A percentile compares a stretch with the other conserved stretches of the same genome.
Evolutionary conservation across 1,140 invertebrate genomes (phyloP).

Genomic region (Tyrophagus putrescentiae): DNA sequence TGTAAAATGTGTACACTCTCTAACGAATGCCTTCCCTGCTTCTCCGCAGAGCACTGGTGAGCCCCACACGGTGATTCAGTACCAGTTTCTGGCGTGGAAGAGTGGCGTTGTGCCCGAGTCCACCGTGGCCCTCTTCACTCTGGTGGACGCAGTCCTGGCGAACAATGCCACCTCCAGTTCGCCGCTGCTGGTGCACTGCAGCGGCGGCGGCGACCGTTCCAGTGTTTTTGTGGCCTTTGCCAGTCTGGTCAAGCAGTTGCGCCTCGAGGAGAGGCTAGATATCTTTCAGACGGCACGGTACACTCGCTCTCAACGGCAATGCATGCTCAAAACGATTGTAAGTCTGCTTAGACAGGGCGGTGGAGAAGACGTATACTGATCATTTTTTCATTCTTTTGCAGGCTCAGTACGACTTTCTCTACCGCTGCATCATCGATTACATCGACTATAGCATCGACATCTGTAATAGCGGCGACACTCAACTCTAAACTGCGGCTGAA

Average conservation of each 20-base stretch:
- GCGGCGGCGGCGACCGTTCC: slow-evolving; percentile 64
- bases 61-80: slow-evolving; percentile 22
- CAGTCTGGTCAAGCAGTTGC: slow-evolving; percentile 63
- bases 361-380: not conserved
- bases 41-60: too few relatives aligned
- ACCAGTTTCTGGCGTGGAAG: slow-evolving; percentile 21
- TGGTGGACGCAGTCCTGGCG: slow-evolving; percentile 25
- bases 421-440: slow-evolving; percentile 74
- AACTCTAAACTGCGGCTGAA: slow-evolving; percentile 23
- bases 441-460: slow-evolving; percentile 45
- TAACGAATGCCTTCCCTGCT: slow-evolving; percentile 11
- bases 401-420: slow-evolving; percentile 79
- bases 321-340: slow-evolving; percentile 49
- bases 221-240: slow-evolving; percentile 73
- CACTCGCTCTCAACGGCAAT: slow-evolving; percentile 60
- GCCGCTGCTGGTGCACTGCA: slow-evolving; percentile 31
- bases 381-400: slow-evolving; percentile 37
- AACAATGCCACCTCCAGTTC: slow-evolving; percentile 16
- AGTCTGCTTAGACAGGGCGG: slow-evolving; percentile 8
- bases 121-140: slow-evolving; percentile 23
- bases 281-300: slow-evolving; percentile 67
- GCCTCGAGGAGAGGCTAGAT: slow-evolving; percentile 63
- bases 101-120: slow-evolving; percentile 23
- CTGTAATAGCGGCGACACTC: slow-evolving; percentile 29
- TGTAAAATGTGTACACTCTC: not conserved